Conservation (phyloP, 2,888 invertebrate species). For the Trichopoda pennipes region DNA sequence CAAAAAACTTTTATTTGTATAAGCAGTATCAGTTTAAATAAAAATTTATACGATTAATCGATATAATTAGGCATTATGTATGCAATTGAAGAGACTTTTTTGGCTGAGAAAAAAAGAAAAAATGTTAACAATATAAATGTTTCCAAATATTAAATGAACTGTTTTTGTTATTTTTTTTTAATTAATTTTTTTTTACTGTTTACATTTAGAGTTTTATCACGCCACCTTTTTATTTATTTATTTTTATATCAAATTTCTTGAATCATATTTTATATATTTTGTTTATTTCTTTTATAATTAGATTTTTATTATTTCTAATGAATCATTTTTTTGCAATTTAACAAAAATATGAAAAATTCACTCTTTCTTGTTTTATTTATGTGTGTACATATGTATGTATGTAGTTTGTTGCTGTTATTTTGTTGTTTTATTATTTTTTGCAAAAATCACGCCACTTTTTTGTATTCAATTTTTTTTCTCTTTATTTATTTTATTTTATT, state of each 20-base stretch:
- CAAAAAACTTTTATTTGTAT: too few species aligned
- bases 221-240: conserved; percentile 52
- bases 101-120: too few species aligned
- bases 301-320: conserved; percentile 24
- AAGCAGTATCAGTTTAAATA: too few species aligned
- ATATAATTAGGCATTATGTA: too few species aligned
- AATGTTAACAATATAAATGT: too few species aligned
- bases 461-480: background rate
- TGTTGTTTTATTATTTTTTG: background rate
- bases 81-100: too few species aligned
- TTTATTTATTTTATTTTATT: background rate
- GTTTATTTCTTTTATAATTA: conserved; percentile 9
- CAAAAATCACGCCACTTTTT: conserved; percentile 54
- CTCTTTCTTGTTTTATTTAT: background rate
- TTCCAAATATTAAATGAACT: too few species aligned
- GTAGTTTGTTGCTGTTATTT: too few species aligned
- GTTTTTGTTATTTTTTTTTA: too few species aligned
- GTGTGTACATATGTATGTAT: too few species aligned
- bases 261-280: conserved; percentile 20
- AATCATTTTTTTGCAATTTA: conserved; percentile 49
- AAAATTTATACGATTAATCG: too few species aligned
- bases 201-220: conserved; percentile 42
- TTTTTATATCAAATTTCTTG: conserved; percentile 35
- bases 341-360: conserved; percentile 7
- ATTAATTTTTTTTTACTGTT: conserved; percentile 14